Evolutionary conservation across 2,797 vertebrate genomes (phyloP).

Genomic region (Poliocrania exsul): DNA sequence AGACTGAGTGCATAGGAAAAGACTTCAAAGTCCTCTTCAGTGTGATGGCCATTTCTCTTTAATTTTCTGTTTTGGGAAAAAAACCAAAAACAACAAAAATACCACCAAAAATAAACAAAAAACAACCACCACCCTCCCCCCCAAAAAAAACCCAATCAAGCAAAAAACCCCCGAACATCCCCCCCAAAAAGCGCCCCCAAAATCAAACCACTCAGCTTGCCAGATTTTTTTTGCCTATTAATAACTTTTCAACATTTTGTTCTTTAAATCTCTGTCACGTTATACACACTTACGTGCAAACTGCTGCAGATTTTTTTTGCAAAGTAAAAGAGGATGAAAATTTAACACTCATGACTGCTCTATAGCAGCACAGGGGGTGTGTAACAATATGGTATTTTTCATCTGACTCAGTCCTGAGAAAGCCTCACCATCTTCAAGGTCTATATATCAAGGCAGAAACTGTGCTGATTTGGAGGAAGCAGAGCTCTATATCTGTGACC

Average conservation of each 20-base stretch:
- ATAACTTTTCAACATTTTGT: neutral
- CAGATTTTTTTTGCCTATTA: neutral
- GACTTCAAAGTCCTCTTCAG: neutral
- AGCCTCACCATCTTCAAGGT: neutral
- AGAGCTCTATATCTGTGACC: neutral
- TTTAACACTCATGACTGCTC: fast-evolving
- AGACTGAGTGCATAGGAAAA: neutral
- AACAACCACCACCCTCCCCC: neutral
- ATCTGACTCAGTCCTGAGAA: neutral
- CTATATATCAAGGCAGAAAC: neutral
- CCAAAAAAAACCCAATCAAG: neutral
- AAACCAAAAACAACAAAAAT: neutral
- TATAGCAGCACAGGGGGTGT: no score
- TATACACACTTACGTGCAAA: neutral
- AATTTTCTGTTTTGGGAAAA: neutral
- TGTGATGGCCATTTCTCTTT: neutral
- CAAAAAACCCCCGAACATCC: neutral
- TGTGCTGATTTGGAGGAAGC: neutral
- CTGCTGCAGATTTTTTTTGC: neutral
- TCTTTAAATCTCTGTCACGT: neutral
- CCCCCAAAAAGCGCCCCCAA: neutral
- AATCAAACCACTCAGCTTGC: neutral
- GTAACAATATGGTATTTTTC: neutral
- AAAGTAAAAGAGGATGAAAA: neutral
- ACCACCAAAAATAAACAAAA: neutral